Base-by-base conservation (phyloP, 1,140 invertebrate species). In the Berghia stephanieae region DNA sequence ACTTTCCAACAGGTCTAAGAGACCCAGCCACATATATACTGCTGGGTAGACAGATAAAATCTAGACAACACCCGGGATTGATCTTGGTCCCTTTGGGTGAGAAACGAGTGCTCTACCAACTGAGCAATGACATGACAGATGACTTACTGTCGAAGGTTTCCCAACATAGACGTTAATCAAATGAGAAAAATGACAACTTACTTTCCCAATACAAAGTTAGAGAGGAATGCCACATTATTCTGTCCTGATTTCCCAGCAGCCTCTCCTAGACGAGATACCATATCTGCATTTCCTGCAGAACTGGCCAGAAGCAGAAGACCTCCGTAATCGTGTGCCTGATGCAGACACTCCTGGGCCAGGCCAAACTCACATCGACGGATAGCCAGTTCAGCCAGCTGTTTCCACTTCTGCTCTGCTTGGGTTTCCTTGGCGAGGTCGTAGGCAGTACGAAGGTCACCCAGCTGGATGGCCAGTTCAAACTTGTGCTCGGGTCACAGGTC, bases 401-500 rank as follows among this genome's bases (percentile, higher is more conserved):
- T 94, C 94, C 98, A 99, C 90, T 99, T 99, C 81, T 97, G 95
- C 81, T 98, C 95, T 84, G 93, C 94, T 79, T 95, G 93, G 1
- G 94, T 92, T 85, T 98, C 94, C 70, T 93, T 92, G 0, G 98
- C 98, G 52, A 99, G 90, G 77, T 93, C 91, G 75, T 94, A 92
- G 0, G 96, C 97, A 0, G 93, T 93, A 42, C 93, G 92, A 42
- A 99, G 90, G 87, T 99, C 95, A 16, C 95, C 95, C 27, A 99
- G 91, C 49, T 95, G 92, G 10, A 99, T 85, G 0, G 98, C 95
- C 70, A 99, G 90, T 87, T 99, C 98, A 90, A 99, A 99, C 88
- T 95, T 94, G 83, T 99, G 98, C 85, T 99, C 98, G 96, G 94
- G 91, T 99, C 98, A 57, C 95, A 96, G 1, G 96, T 97, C 0